A percentile compares a stretch with the other conserved stretches of the same genome.
These are phyloP conservation scores for Morpho deidamia DNA, from an alignment of 2,888 invertebrate species.

Conservation along the genomic window DNA sequence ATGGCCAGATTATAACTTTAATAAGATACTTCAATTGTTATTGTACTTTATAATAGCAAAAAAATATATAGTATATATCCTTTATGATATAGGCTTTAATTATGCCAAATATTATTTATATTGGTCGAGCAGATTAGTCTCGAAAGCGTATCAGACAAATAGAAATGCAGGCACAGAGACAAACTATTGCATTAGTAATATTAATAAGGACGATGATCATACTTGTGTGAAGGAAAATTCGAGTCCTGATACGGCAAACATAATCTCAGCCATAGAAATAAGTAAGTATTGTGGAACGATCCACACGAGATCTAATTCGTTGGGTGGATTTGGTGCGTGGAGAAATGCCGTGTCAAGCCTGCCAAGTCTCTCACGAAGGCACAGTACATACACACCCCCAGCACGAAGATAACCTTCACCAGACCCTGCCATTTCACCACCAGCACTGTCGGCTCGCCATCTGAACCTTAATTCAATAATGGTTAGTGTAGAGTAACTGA, in stretches of 20 bases:
- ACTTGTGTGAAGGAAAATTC: constrained; percentile 89
- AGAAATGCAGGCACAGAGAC: neutral
- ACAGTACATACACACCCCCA: constrained; percentile 78
- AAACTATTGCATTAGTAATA: no score
- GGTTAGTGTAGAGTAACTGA: no score
- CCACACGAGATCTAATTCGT: constrained; percentile 83
- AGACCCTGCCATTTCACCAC: constrained; percentile 47
- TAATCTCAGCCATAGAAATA: constrained; percentile 88
- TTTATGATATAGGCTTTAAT: no score
- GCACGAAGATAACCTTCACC: constrained; percentile 53
- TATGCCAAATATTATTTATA: no score
- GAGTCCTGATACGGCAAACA: constrained; percentile 90
- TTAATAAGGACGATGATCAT: neutral
- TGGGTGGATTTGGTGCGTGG: constrained; percentile 80
- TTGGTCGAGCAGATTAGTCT: no score
- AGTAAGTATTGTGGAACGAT: constrained; percentile 89
- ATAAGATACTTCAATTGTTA: no score
- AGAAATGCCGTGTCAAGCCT: constrained; percentile 75
- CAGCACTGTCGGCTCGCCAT: constrained; percentile 55
- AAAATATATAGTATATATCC: no score
- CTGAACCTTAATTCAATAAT: constrained; percentile 39
- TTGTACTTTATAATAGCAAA: no score
- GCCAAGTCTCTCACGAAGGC: constrained; percentile 70
- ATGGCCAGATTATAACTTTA: no score
- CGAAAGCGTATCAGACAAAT: no score